phyloP scores from a whole-genome alignment of 1,140 invertebrate genomes.

The Phortica variegata region DNA sequence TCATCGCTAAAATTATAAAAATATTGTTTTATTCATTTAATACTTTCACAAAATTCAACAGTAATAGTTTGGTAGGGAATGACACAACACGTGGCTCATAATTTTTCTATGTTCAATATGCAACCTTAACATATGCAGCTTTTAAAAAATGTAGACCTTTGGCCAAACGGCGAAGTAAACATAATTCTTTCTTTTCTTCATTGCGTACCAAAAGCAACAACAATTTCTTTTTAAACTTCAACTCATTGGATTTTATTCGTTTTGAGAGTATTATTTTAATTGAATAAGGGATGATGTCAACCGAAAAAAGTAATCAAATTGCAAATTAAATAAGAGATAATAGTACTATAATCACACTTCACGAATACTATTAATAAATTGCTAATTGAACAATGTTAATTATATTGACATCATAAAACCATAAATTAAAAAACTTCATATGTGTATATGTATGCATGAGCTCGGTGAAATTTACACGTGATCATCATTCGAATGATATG shows the following conservation, averaged over 20 bases:
- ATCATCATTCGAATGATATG: too few relatives aligned
- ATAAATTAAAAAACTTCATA: conserved; percentile 9
- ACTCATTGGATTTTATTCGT: conserved; percentile 6
- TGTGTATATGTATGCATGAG: conserved; percentile 12
- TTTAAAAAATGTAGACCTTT: too few relatives aligned
- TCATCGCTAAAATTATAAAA: conserved; percentile 41
- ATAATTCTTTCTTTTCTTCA: background rate
- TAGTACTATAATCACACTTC: too few relatives aligned
- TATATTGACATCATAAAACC: conserved; percentile 11
- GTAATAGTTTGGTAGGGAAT: background rate
- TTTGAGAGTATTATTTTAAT: conserved; percentile 16
- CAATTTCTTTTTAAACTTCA: too few relatives aligned
- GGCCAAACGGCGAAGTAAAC: too few relatives aligned
- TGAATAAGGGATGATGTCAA: background rate
- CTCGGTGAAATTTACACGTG: too few relatives aligned
- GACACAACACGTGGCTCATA: background rate
- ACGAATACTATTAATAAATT: conserved; percentile 2
- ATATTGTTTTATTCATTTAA: background rate
- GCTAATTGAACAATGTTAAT: conserved; percentile 26
- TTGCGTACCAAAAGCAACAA: too few relatives aligned
- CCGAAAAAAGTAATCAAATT: too few relatives aligned
- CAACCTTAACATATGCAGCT: too few relatives aligned
- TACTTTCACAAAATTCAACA: background rate
- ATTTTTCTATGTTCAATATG: background rate
- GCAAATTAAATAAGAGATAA: too few relatives aligned